A percentile compares a stretch with the other conserved stretches of the same genome.
Evolutionary conservation across 1,140 invertebrate genomes (phyloP).

Genomic region (Drosophila oshimai): DNA sequence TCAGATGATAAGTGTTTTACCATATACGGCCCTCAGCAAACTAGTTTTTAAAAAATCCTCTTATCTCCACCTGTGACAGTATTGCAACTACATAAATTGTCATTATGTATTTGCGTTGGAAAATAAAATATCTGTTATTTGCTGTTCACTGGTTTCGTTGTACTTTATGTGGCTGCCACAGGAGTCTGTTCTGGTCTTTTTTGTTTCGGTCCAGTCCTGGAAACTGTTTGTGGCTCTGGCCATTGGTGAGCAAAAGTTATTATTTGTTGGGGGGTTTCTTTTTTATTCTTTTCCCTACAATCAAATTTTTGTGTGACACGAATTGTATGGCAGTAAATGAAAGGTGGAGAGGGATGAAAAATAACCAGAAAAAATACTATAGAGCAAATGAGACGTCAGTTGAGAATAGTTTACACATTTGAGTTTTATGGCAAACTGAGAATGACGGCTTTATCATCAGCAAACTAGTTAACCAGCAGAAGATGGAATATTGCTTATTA

Average conservation of each 20-base stretch:
- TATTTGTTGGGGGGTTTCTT: constrained; percentile 26
- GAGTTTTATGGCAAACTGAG: constrained; percentile 17
- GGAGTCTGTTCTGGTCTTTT: not conserved
- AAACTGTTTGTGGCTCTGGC: constrained; percentile 28
- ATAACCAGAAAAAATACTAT: not conserved
- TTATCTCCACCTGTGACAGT: not conserved
- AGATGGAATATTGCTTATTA: not conserved
- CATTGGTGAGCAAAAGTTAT: constrained; percentile 38
- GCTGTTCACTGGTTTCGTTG: constrained; percentile 36
- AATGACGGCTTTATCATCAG: constrained; percentile 11
- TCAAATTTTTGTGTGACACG: constrained; percentile 35
- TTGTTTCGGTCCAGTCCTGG: constrained; percentile 27
- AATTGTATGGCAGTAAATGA: constrained; percentile 12
- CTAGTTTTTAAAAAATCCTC: not conserved
- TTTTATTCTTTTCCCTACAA: constrained; percentile 6
- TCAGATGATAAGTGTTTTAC: too few relatives aligned
- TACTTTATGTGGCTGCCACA: constrained; percentile 9
- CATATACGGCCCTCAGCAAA: not conserved
- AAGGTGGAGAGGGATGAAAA: not conserved
- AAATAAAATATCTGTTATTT: constrained; percentile 35
- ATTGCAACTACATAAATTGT: constrained; percentile 22
- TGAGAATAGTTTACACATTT: constrained; percentile 33
- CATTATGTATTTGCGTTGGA: constrained; percentile 16
- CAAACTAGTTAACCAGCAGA: not conserved
- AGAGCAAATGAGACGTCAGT: constrained; percentile 29